phyloP scores from a whole-genome alignment of 2,888 invertebrate species.

The Caenorhabditis sinica region DNA sequence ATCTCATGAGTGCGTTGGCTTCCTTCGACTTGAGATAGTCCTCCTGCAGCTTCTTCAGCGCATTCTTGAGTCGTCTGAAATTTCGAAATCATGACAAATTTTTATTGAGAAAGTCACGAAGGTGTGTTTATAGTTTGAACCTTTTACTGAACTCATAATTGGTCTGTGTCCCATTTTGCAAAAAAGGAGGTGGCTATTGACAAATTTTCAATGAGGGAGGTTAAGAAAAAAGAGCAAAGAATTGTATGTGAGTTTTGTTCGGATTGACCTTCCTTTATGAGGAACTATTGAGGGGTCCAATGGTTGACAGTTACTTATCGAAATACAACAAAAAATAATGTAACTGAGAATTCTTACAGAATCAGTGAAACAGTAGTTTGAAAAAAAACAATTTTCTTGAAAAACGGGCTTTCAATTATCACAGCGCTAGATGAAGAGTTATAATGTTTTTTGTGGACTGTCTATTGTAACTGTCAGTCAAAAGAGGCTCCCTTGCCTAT shows the following conservation, averaged over 20 bases:
- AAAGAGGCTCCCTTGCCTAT: too few species aligned
- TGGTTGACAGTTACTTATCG: too few species aligned
- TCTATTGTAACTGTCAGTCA: too few species aligned
- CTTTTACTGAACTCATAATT: not conserved
- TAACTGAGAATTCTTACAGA: too few species aligned
- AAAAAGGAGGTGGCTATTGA: not conserved
- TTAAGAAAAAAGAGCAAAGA: conserved; percentile 9
- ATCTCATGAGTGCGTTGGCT: conserved; percentile 79
- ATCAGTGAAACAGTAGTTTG: too few species aligned
- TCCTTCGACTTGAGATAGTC: conserved; percentile 81
- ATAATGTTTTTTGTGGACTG: too few species aligned
- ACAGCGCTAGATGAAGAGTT: too few species aligned
- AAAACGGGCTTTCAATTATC: too few species aligned
- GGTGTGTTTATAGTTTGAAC: conserved; percentile 8
- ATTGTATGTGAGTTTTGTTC: not conserved
- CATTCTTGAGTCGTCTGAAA: conserved; percentile 77
- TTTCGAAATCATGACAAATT: not conserved
- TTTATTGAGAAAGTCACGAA: not conserved
- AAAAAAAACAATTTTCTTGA: too few species aligned
- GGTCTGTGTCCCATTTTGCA: conserved; percentile 3
- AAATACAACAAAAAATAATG: too few species aligned
- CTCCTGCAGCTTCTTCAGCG: conserved; percentile 80
- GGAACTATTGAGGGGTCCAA: too few species aligned
- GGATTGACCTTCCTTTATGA: conserved; percentile 4
- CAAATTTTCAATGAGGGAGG: conserved; percentile 3